phyloP scores from a whole-genome alignment of 2,113 vertebrate genomes.

The Empidonax traillii region DNA sequence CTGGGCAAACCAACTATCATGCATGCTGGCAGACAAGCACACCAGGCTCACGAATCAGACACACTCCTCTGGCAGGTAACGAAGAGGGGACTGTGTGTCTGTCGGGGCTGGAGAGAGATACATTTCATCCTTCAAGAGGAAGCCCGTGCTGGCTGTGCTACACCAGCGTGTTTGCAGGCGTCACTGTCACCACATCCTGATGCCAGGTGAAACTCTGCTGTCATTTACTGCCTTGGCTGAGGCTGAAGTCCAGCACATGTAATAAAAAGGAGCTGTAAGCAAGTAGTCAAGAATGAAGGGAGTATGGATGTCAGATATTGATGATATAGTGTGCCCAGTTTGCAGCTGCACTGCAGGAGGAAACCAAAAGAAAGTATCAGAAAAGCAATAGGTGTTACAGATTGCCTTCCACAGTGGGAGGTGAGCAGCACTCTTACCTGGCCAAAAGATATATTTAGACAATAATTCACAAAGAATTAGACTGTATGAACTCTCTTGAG shows the following conservation, averaged over 20 bases:
- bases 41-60: background rate
- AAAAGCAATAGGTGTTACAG: background rate
- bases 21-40: background rate
- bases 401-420: background rate
- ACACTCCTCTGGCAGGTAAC: background rate
- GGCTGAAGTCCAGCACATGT: background rate
- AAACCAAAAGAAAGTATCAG: background rate
- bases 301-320: background rate
- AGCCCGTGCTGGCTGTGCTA: background rate
- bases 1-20: background rate
- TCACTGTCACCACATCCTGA: background rate
- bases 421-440: background rate
- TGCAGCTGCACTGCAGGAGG: background rate
- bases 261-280: background rate
- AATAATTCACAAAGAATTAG: background rate
- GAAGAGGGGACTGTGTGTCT: accelerated
- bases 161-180: background rate
- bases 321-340: background rate
- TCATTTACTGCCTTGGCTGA: background rate
- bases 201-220: background rate
- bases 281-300: background rate
- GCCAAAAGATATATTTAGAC: background rate
- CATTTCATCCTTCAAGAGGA: background rate
- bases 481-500: background rate
- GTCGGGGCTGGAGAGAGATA: background rate